phyloP scores from a whole-genome alignment of 23 tunicate species.

The Diplosoma virens region DNA sequence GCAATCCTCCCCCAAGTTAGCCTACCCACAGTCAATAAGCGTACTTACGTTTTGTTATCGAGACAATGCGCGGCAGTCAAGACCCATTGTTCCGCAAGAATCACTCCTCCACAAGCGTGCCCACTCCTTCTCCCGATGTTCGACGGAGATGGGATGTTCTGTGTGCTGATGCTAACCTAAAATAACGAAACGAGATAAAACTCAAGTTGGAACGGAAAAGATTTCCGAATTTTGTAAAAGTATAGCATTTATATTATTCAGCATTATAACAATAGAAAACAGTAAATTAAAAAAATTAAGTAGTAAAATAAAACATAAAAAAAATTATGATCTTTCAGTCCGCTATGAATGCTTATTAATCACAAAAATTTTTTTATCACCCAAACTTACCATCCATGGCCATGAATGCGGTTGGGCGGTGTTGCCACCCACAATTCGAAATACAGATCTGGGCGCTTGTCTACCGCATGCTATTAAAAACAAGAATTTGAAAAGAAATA shows the following conservation, averaged over 20 bases:
- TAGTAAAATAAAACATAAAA: background rate
- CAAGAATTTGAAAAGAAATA: background rate
- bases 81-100: slow-evolving; percentile 50
- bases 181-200: too few relatives aligned
- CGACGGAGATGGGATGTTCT: background rate
- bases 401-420: slow-evolving; percentile 26
- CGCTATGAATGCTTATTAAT: too few relatives aligned
- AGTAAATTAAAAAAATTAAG: background rate
- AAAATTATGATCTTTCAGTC: background rate
- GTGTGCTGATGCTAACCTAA: slow-evolving; percentile 49
- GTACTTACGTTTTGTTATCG: slow-evolving; percentile 45
- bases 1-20: too few relatives aligned
- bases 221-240: too few relatives aligned
- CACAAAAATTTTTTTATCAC: too few relatives aligned
- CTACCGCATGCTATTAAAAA: slow-evolving; percentile 18
- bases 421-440: slow-evolving; percentile 50
- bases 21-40: too few relatives aligned
- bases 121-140: slow-evolving; percentile 16
- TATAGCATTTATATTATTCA: background rate
- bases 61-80: slow-evolving; percentile 83
- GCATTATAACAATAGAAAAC: background rate
- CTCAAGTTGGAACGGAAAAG: too few relatives aligned
- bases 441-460: background rate
- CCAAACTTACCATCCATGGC: slow-evolving; percentile 89
- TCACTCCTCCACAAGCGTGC: slow-evolving; percentile 63